Evolutionary conservation across 2,113 vertebrate genomes (phyloP).

Genomic region (Pipra filicauda): DNA sequence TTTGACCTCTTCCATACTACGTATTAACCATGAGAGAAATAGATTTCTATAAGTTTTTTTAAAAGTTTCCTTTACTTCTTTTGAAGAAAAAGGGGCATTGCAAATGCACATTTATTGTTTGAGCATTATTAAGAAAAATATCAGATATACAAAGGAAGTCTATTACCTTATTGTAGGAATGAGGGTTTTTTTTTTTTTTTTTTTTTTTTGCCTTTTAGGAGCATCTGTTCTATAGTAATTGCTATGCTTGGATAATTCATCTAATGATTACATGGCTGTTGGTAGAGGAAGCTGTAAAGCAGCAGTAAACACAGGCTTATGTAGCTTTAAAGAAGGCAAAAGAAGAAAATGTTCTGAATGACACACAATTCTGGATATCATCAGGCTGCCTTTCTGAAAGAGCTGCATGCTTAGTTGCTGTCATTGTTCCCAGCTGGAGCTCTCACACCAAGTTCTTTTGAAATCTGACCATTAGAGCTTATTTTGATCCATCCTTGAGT

Average conservation of each 20-base stretch:
- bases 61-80: background rate
- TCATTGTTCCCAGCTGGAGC: slow-evolving; percentile 1
- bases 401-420: background rate
- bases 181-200: rapidly evolving
- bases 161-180: background rate
- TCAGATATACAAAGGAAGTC: background rate
- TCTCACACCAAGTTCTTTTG: slow-evolving; percentile 13
- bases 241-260: slow-evolving; percentile 51
- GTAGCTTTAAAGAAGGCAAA: slow-evolving; percentile 7
- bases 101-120: background rate
- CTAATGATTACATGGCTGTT: slow-evolving; percentile 47
- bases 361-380: background rate
- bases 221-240: slow-evolving; percentile 57
- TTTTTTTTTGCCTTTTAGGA: background rate
- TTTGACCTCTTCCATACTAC: background rate
- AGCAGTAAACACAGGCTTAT: slow-evolving; percentile 9
- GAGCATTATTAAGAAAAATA: background rate
- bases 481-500: slow-evolving; percentile 33
- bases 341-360: slow-evolving; percentile 36
- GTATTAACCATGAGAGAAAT: background rate
- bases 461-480: slow-evolving; percentile 33
- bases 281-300: slow-evolving; percentile 35
- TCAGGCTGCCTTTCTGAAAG: background rate
- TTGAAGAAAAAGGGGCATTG: background rate
- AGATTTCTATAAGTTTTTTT: background rate